Conservation (phyloP, 1,140 invertebrate genomes). For the Monomorium pharaonis region DNA sequence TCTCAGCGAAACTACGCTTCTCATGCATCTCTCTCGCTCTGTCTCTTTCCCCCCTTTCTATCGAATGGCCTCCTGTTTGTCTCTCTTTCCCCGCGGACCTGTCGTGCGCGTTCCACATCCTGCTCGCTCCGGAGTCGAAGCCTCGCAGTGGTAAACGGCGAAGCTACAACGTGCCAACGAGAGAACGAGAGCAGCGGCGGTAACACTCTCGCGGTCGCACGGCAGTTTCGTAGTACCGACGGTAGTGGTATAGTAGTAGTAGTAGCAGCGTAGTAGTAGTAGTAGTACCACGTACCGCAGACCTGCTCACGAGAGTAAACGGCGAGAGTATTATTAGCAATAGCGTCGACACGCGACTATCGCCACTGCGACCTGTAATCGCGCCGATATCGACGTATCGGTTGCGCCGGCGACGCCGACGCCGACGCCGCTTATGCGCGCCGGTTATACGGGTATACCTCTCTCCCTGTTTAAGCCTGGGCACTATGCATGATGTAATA, state of each 20-base stretch:
- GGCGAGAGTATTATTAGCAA: constrained; percentile 58
- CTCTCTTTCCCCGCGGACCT: constrained; percentile 24
- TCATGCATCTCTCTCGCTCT: background rate
- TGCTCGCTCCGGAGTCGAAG: constrained; percentile 13
- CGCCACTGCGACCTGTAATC: constrained; percentile 11
- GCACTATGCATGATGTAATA: background rate
- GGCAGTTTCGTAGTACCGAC: constrained; percentile 14
- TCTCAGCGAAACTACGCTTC: background rate
- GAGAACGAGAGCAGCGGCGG: constrained; percentile 12
- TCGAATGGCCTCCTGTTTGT: background rate
- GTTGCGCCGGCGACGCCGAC: constrained; percentile 12
- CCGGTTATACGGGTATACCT: background rate
- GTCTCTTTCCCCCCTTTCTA: constrained; percentile 5
- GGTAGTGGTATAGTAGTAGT: background rate
- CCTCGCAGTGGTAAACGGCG: constrained; percentile 48
- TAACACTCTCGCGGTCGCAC: constrained; percentile 12
- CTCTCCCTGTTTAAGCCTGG: background rate
- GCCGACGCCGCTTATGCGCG: background rate
- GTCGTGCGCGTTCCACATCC: constrained; percentile 21
- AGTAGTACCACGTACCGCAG: constrained; percentile 23
- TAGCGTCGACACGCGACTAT: constrained; percentile 55
- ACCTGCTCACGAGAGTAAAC: constrained; percentile 50
- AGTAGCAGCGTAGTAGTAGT: constrained; percentile 36
- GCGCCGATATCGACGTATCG: constrained; percentile 42
- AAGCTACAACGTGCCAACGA: constrained; percentile 39